phyloP scores from a whole-genome alignment of 2,888 invertebrate genomes.

The Rhagonycha fulva region DNA sequence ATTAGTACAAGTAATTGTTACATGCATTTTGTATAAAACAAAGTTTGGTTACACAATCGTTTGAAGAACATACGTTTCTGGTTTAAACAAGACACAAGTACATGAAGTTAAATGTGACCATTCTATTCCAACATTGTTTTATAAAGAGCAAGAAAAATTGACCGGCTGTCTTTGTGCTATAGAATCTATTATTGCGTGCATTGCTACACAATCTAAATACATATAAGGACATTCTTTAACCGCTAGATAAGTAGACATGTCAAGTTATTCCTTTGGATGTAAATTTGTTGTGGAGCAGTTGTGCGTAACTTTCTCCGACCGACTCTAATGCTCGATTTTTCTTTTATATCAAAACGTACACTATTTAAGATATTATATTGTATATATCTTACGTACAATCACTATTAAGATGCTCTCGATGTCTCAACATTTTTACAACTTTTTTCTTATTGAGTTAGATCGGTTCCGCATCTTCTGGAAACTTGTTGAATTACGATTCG shows the following conservation, averaged over 20 bases:
- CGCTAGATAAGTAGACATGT: conserved; percentile 55
- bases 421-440: conserved; percentile 5
- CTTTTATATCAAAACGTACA: conserved; percentile 2
- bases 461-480: conserved; percentile 11
- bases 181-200: conserved; percentile 53
- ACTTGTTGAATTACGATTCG: background rate
- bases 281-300: conserved; percentile 53
- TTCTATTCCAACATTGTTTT: conserved; percentile 50
- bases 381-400: conserved; percentile 5
- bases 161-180: conserved; percentile 52
- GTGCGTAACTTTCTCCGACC: conserved; percentile 45
- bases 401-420: conserved; percentile 7
- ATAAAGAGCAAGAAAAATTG: conserved; percentile 52
- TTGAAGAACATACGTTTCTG: conserved; percentile 12
- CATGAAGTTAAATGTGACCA: conserved; percentile 40
- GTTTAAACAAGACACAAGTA: conserved; percentile 13
- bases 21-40: conserved; percentile 10
- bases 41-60: conserved; percentile 16
- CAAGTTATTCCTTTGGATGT: conserved; percentile 56
- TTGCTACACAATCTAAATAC: conserved; percentile 54
- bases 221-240: conserved; percentile 54
- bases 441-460: conserved; percentile 15
- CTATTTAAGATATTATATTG: background rate
- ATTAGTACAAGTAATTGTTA: conserved; percentile 23
- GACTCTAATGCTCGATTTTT: conserved; percentile 25